Base-by-base conservation (phyloP, 2,888 invertebrate species). In the Ochropacha duplaris region DNA sequence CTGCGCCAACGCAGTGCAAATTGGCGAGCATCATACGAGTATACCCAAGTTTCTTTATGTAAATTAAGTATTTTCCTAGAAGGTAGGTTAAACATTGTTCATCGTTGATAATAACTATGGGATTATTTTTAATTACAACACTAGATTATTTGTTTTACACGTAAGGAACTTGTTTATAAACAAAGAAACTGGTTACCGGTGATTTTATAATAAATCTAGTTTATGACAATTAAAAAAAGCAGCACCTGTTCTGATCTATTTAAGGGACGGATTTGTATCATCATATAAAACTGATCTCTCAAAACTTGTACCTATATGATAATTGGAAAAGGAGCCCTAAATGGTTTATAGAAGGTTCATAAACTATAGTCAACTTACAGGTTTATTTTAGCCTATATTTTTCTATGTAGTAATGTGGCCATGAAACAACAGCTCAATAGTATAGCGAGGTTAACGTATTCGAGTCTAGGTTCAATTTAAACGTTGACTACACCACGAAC, bases 391-490 rank as follows among this genome's bases (percentile, higher is more conserved):
- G 39, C 5, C n/a, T 44, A 24, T 36, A 36, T 36, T 36, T 36
- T 36, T 11, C 36, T 36, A 44, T 44, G 44, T 44, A 44, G 19
- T 44, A 19, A 44, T n/a, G 19, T 44, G 44, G 19, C 44, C n/a
- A n/a, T 44, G 44, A 19, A 44, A 19, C 1, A 19, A 44, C 44
- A 44, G 8, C 16, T 9, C 44, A 8, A 8, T 44, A 44, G 19
- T 19, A 44, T 19, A 9, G 19, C 19, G 44, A 44, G 44, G 44
- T 44, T 44, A 44, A 44, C 19, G 44, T 44, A 55, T 50, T 51
- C 50, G 50, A 59, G 54, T 60, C 59, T 61, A 63, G 44, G 44
- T 44, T 44, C 19, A 44, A 44, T 44, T 44, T 9, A 44, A 9
- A 19, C 44, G 44, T 44, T 44, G 44, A 8, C 44, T 44, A 19